phyloP scores from a whole-genome alignment of 2,888 invertebrate genomes.

The Thumatha senex region DNA sequence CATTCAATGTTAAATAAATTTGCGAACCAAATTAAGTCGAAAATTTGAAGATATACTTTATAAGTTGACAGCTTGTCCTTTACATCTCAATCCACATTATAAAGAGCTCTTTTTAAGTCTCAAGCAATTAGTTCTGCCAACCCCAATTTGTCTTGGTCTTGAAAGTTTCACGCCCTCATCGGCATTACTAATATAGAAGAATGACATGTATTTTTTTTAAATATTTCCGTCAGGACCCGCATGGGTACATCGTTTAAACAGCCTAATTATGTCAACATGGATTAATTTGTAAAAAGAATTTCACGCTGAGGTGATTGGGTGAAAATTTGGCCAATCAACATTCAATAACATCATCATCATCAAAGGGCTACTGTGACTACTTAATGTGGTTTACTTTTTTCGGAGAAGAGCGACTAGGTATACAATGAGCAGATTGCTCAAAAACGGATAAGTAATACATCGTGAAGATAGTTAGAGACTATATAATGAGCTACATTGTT shows the following conservation, averaged over 20 bases:
- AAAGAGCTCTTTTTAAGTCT: slow-evolving; percentile 22
- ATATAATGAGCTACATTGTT: too few species aligned
- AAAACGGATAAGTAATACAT: too few species aligned
- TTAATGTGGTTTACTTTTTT: too few species aligned
- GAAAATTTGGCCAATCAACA: not conserved
- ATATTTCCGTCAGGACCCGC: slow-evolving; percentile 21
- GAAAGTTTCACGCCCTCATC: slow-evolving; percentile 33
- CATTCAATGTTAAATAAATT: slow-evolving; percentile 1
- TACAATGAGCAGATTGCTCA: too few species aligned
- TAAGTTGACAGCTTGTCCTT: slow-evolving; percentile 18
- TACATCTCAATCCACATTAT: slow-evolving; percentile 11
- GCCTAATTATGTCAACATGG: slow-evolving; percentile 11
- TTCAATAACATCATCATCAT: too few species aligned
- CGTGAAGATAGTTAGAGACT: too few species aligned
- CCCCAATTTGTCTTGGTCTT: slow-evolving; percentile 22
- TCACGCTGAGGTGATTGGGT: not conserved
- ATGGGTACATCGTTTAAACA: slow-evolving; percentile 9
- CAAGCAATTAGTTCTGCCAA: slow-evolving; percentile 28
- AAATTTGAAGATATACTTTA: slow-evolving; percentile 1
- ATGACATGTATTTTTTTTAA: slow-evolving; percentile 21
- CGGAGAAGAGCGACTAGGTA: too few species aligned
- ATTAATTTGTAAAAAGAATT: slow-evolving; percentile 7
- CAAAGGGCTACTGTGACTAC: too few species aligned
- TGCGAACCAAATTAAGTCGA: slow-evolving; percentile 12
- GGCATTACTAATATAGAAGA: slow-evolving; percentile 26